Conservation (phyloP, 2,113 vertebrate genomes). For the Hirundichthys speculiger region DNA sequence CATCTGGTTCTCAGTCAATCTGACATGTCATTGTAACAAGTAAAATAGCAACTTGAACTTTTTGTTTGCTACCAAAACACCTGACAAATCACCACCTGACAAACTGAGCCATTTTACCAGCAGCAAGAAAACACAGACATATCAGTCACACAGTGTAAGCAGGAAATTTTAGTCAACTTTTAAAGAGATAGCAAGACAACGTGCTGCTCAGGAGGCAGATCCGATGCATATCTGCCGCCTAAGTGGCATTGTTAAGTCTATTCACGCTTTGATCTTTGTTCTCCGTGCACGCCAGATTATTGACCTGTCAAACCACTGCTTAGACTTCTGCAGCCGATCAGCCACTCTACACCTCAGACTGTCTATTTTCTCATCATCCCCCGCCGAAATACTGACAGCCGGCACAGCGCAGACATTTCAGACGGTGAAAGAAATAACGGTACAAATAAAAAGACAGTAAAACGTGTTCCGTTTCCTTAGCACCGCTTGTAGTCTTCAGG, state of each 20-base stretch:
- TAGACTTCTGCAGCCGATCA: not conserved
- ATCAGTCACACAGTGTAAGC: not conserved
- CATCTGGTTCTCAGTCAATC: conserved; percentile 23
- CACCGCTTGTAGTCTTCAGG: conserved; percentile 33
- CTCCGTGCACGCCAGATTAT: not conserved
- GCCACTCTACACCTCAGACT: not conserved
- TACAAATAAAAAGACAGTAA: no score
- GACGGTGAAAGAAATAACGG: conserved; percentile 21
- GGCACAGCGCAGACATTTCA: not conserved
- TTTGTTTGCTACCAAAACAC: conserved; percentile 8
- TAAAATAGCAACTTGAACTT: conserved; percentile 18
- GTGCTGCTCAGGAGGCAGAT: no score
- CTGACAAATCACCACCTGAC: conserved; percentile 16
- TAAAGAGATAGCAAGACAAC: no score
- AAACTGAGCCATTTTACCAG: conserved; percentile 5
- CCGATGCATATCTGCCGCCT: no score
- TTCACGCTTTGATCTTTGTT: not conserved
- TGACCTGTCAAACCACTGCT: conserved; percentile 10
- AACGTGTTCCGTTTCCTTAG: conserved; percentile 26
- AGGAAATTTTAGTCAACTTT: no score
- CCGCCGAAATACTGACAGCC: conserved; percentile 4
- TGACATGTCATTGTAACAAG: conserved; percentile 18
- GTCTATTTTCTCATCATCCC: not conserved
- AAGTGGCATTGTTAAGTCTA: conserved; percentile 7
- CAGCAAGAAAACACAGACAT: conserved; percentile 10